Conservation (phyloP, 2,888 invertebrate species). For the Morpho helenor region DNA sequence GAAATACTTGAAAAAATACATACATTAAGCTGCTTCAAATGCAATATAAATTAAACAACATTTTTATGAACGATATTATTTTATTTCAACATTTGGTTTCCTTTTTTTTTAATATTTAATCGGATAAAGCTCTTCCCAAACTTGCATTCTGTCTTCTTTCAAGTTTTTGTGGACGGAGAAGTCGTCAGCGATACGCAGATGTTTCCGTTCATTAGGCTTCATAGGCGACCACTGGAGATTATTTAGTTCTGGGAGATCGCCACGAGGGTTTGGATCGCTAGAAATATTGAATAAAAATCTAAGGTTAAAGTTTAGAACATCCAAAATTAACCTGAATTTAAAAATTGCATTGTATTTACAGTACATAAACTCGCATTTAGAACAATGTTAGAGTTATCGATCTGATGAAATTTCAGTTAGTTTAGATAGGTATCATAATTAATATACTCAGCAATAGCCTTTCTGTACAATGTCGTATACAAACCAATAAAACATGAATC, state of each 20-base stretch:
- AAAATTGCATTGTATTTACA: background rate
- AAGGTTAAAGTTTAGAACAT: background rate
- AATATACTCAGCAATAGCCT: too few species aligned
- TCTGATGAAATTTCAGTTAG: too few species aligned
- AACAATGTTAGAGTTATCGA: too few species aligned
- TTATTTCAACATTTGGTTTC: background rate
- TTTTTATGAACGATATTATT: background rate
- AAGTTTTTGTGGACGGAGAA: conserved; percentile 38
- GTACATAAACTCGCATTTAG: too few species aligned
- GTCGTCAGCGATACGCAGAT: conserved; percentile 38
- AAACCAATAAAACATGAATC: too few species aligned
- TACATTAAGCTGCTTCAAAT: too few species aligned
- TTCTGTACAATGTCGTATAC: too few species aligned
- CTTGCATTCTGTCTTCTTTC: conserved; percentile 39
- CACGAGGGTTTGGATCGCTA: conserved; percentile 44
- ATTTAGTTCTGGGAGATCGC: conserved; percentile 31
- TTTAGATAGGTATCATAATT: too few species aligned
- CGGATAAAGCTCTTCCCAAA: conserved; percentile 56
- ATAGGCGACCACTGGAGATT: conserved; percentile 43
- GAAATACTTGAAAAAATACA: too few species aligned
- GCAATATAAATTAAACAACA: too few species aligned
- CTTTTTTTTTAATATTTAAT: conserved; percentile 23
- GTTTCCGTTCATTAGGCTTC: conserved; percentile 37
- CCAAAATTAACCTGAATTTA: background rate
- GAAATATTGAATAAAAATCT: background rate